A percentile compares a stretch with the other conserved stretches of the same genome.
Conservation (phyloP, 2,113 vertebrate genomes). For the Myiozetetes cayanensis region DNA sequence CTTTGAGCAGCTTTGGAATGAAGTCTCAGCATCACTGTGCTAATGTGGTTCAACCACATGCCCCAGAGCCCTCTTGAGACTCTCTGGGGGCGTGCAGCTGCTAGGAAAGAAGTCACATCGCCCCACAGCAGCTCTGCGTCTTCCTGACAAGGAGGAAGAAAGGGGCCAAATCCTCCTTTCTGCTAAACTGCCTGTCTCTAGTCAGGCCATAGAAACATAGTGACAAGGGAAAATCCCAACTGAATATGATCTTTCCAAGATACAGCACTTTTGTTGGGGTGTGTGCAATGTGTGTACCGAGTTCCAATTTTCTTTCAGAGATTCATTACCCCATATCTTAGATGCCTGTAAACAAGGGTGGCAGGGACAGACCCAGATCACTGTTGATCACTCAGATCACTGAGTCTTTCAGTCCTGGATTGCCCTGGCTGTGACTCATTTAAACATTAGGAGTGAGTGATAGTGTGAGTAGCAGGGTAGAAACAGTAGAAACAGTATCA, state of each 20-base stretch:
- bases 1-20: background rate
- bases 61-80: background rate
- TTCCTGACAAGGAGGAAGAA: background rate
- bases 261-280: background rate
- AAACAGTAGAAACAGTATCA: background rate
- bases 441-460: background rate
- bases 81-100: background rate
- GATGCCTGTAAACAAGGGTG: background rate
- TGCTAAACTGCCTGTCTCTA: background rate
- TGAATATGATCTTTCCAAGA: background rate
- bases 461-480: background rate
- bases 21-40: accelerated
- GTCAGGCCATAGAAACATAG: background rate
- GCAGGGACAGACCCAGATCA: background rate
- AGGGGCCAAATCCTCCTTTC: background rate
- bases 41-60: background rate
- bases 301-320: background rate
- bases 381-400: background rate
- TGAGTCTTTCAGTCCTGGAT: background rate
- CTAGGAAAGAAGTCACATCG: accelerated
- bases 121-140: accelerated
- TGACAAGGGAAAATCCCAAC: background rate
- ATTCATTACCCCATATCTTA: background rate
- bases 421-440: background rate
- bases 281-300: background rate